These are phyloP conservation scores for Psammodynastes pulverulentus DNA, from an alignment of 2,113 vertebrate species.

Conservation along the genomic window DNA sequence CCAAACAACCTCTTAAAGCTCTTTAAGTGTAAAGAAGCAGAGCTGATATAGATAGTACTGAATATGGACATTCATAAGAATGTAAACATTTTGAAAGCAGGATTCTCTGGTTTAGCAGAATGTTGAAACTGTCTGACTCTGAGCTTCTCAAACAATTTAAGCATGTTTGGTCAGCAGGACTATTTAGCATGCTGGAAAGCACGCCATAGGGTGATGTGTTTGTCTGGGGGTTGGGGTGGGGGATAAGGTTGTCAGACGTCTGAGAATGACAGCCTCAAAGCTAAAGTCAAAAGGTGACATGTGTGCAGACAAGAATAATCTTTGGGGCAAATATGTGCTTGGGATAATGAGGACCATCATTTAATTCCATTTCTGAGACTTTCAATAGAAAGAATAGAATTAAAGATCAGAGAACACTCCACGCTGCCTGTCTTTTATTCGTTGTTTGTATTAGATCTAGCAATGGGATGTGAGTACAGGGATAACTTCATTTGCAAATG, in stretches of 20 bases:
- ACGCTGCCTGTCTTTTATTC: slow-evolving; percentile 47
- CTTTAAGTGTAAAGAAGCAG: background rate
- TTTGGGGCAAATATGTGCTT: slow-evolving; percentile 53
- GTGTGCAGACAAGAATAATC: slow-evolving; percentile 46
- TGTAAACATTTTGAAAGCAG: slow-evolving; percentile 11
- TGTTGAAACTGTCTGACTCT: background rate
- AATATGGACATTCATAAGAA: background rate
- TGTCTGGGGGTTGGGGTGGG: rapidly evolving
- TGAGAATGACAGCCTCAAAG: slow-evolving; percentile 7
- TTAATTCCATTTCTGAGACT: slow-evolving; percentile 54
- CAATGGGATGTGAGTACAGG: background rate
- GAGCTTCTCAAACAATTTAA: background rate
- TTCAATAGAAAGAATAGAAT: slow-evolving; percentile 54
- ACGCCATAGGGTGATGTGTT: background rate
- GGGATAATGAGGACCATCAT: slow-evolving; percentile 50
- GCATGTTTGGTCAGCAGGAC: background rate
- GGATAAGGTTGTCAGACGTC: background rate
- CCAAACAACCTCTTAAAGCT: background rate
- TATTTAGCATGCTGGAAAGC: slow-evolving; percentile 14
- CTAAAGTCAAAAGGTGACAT: background rate
- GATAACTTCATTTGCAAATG: slow-evolving; percentile 48
- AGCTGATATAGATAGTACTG: background rate
- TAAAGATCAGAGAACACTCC: slow-evolving; percentile 43
- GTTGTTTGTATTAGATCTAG: slow-evolving; percentile 30
- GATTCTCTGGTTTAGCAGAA: background rate